phyloP scores from a whole-genome alignment of 1,140 invertebrate genomes.

The Holcopasites calliopsidis region DNA sequence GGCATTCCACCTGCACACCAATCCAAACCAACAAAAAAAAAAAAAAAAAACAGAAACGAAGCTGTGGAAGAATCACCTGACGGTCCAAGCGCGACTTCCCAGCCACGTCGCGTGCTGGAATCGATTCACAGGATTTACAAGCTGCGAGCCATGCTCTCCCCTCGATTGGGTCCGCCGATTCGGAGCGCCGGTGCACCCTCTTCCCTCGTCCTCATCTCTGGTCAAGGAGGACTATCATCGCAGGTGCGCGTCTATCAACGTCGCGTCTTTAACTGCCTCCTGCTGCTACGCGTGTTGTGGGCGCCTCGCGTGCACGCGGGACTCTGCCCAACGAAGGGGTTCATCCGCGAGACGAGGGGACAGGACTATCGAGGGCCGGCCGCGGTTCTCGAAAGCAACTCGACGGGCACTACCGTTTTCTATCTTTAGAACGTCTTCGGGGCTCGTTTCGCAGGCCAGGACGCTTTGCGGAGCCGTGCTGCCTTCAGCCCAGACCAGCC shows the following conservation, averaged over 20 bases:
- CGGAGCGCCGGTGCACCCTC: not conserved
- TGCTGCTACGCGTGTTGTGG: not conserved
- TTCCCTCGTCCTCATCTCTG: not conserved
- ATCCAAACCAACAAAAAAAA: no score
- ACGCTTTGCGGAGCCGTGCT: conserved; percentile 61
- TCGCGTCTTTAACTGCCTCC: not conserved
- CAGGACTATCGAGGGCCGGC: not conserved
- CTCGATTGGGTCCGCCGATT: not conserved
- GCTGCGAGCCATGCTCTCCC: not conserved
- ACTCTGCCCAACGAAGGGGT: not conserved
- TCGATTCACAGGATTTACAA: conserved; percentile 31
- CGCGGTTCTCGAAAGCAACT: not conserved
- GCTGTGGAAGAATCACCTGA: conserved; percentile 21
- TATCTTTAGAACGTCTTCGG: conserved; percentile 61
- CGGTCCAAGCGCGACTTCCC: not conserved
- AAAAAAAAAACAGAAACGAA: not conserved
- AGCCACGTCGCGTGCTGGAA: conserved; percentile 3
- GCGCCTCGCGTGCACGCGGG: not conserved
- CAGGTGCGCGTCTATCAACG: conserved; percentile 10
- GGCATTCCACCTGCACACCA: no score
- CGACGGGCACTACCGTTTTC: no score
- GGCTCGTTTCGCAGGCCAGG: no score
- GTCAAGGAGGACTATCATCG: not conserved
- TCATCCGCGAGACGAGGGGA: not conserved
- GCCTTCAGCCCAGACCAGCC: conserved; percentile 76